Evolutionary conservation across 2,888 invertebrate species (phyloP).

Genomic region (Tipula lateralis): DNA sequence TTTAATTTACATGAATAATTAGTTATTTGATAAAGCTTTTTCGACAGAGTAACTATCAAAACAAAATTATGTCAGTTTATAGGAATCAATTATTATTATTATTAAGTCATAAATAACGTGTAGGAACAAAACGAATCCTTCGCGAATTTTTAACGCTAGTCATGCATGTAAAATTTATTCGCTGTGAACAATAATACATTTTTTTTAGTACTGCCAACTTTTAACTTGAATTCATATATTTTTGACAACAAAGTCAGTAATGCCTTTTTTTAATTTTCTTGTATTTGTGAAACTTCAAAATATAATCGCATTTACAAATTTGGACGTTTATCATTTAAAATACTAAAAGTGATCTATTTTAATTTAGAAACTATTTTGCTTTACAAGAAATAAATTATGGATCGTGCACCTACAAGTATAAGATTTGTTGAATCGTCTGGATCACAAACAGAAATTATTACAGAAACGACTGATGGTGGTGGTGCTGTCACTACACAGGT

Average conservation of each 20-base stretch:
- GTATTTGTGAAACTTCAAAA: not conserved
- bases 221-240: not conserved
- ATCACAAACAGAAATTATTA: slow-evolving; percentile 7
- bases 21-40: too few species aligned
- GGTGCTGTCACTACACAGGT: slow-evolving; percentile 14
- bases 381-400: not conserved
- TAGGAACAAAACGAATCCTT: too few species aligned
- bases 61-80: too few species aligned
- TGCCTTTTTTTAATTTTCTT: not conserved
- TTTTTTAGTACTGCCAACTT: not conserved
- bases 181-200: too few species aligned
- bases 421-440: not conserved
- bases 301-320: not conserved
- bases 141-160: too few species aligned
- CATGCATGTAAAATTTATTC: too few species aligned
- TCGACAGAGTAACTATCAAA: too few species aligned
- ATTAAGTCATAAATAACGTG: too few species aligned
- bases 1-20: too few species aligned
- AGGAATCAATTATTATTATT: too few species aligned
- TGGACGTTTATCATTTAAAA: not conserved
- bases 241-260: not conserved
- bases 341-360: not conserved
- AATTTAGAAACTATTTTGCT: not conserved
- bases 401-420: not conserved
- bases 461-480: slow-evolving; percentile 6